Percentiles rank a stretch among this genome's conserved stretches.
Conservation (phyloP, 2,113 vertebrate genomes). For the Plecturocebus donacophilus region DNA sequence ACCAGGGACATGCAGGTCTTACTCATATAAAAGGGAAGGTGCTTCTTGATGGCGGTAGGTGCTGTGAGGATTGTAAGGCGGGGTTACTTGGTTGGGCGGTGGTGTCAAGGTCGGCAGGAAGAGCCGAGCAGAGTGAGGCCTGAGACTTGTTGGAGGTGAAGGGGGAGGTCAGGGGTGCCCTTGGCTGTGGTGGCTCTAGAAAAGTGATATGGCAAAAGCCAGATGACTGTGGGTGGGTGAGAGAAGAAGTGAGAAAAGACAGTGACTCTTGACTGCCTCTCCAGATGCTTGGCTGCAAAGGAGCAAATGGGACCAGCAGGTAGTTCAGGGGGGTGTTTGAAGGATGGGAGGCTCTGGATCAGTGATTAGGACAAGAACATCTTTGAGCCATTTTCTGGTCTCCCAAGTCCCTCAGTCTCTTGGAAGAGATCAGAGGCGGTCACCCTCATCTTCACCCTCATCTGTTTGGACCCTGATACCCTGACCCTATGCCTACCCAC, state of each 20-base stretch:
- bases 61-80: background rate
- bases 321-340: background rate
- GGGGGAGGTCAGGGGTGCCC: background rate
- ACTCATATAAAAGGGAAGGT: background rate
- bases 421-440: background rate
- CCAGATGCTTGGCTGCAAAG: background rate
- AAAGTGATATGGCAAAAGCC: background rate
- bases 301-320: background rate
- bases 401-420: background rate
- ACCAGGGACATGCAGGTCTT: background rate
- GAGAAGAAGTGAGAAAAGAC: background rate
- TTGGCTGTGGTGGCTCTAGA: background rate
- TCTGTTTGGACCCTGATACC: background rate
- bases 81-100: accelerated
- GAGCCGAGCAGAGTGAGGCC: background rate
- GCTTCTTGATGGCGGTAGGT: background rate
- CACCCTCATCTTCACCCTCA: background rate
- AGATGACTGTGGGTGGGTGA: background rate
- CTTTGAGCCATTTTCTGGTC: background rate
- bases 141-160: background rate
- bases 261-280: background rate
- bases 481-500: background rate
- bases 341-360: background rate
- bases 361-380: background rate
- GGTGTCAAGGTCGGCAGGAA: background rate